These are phyloP conservation scores for Stichodactyla helianthus DNA, from an alignment of 64 coral and sea anemone species.

Conservation along the genomic window DNA sequence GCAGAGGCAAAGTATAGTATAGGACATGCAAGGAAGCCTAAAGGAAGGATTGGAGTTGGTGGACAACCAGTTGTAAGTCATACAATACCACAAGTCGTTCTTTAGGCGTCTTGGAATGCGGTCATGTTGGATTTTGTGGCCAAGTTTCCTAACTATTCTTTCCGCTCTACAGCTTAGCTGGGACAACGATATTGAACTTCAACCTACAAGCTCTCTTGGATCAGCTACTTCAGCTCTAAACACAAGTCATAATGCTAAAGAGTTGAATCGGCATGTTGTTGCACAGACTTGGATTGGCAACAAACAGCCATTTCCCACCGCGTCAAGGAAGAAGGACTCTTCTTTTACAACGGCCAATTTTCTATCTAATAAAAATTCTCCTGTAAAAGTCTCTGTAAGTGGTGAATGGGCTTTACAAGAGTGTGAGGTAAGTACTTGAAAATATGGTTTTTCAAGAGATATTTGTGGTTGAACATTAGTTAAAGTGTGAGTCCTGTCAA, in stretches of 20 bases:
- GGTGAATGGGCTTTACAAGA: constrained; percentile 93
- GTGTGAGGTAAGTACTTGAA: constrained; percentile 57
- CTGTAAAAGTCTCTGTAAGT: constrained; percentile 81
- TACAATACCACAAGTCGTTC: neutral
- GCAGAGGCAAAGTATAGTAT: constrained; percentile 62
- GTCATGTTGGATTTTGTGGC: constrained; percentile 6
- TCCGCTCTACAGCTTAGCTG: constrained; percentile 71
- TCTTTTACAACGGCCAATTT: constrained; percentile 42
- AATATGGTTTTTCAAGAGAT: neutral
- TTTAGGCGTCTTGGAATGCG: constrained; percentile 31
- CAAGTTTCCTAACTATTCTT: neutral
- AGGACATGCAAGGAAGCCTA: constrained; percentile 67
- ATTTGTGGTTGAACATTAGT: neutral
- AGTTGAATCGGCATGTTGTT: constrained; percentile 47
- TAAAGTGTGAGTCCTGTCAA: neutral
- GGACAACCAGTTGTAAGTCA: constrained; percentile 49
- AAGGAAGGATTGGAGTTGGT: constrained; percentile 60
- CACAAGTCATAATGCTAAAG: constrained; percentile 35
- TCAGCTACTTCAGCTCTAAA: constrained; percentile 74
- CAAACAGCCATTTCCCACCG: constrained; percentile 67
- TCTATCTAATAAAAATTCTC: constrained; percentile 70
- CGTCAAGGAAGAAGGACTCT: constrained; percentile 29
- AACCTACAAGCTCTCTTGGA: constrained; percentile 65
- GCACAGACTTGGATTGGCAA: constrained; percentile 50
- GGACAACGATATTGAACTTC: constrained; percentile 74